phyloP scores from a whole-genome alignment of 2,888 invertebrate species.

The Thecocarcelia acutangulata region DNA sequence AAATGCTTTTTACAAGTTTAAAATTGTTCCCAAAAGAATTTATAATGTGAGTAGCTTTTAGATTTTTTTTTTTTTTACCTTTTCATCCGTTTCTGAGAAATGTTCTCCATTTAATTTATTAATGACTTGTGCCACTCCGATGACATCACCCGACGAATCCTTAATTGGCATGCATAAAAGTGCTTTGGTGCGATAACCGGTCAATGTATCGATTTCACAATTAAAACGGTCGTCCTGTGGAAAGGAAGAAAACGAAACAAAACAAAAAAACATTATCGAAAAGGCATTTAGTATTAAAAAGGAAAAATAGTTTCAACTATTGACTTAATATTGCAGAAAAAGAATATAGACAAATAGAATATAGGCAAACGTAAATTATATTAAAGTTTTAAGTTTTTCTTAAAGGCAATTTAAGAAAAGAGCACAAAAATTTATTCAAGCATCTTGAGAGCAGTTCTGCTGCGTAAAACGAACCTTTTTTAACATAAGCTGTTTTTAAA shows the following conservation, averaged over 20 bases:
- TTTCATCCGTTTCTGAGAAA: conserved; percentile 93
- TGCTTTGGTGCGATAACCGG: conserved; percentile 95
- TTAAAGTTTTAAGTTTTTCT: neutral
- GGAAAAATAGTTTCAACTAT: conserved; percentile 26
- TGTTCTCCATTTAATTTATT: conserved; percentile 93
- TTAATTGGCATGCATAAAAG: conserved; percentile 97
- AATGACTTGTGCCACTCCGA: conserved; percentile 98
- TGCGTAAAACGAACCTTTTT: too few relatives aligned
- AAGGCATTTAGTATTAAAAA: conserved; percentile 43
- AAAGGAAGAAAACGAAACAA: conserved; percentile 35
- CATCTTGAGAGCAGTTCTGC: too few relatives aligned
- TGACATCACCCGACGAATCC: conserved; percentile 95
- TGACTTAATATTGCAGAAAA: conserved; percentile 15
- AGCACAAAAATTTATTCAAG: neutral
- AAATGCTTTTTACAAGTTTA: too few relatives aligned
- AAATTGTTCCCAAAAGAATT: neutral
- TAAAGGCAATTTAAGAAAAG: neutral
- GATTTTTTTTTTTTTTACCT: conserved; percentile 77
- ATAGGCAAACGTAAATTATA: neutral
- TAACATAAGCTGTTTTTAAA: too few relatives aligned
- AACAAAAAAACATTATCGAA: conserved; percentile 1
- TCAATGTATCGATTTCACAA: conserved; percentile 95
- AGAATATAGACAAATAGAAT: too few relatives aligned
- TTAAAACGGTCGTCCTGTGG: conserved; percentile 93
- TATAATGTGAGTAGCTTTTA: conserved; percentile 1